These are phyloP conservation scores for Notamacropus eugenii DNA, from an alignment of 2,797 vertebrate genomes.

Conservation along the genomic window DNA sequence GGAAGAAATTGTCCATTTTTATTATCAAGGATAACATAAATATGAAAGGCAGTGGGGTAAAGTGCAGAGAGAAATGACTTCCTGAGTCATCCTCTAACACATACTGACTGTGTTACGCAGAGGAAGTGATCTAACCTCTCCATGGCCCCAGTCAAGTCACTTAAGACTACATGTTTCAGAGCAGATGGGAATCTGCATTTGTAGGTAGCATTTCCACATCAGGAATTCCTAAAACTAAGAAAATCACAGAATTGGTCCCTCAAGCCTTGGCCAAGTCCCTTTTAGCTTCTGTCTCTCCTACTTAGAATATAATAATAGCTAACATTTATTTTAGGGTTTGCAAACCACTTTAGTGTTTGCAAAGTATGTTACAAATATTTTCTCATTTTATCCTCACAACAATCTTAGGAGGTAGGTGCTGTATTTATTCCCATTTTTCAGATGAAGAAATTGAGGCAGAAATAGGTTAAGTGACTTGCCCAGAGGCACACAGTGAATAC, in stretches of 20 bases:
- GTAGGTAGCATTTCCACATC: background rate
- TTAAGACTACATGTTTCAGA: background rate
- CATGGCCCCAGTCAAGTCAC: background rate
- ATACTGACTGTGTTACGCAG: too few relatives aligned
- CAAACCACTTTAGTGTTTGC: background rate
- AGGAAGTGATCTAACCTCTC: background rate
- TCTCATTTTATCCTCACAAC: background rate
- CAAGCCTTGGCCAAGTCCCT: background rate
- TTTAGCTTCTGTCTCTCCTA: background rate
- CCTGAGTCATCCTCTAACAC: background rate
- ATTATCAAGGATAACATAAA: background rate
- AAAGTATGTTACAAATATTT: background rate
- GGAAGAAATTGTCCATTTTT: background rate
- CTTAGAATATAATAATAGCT: background rate
- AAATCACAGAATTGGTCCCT: background rate
- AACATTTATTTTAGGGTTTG: background rate
- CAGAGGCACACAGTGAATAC: background rate
- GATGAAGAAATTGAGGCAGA: background rate
- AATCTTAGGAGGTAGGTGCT: background rate
- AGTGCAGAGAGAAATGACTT: background rate
- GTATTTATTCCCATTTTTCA: background rate
- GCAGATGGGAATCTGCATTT: background rate
- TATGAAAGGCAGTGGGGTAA: background rate
- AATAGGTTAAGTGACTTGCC: background rate
- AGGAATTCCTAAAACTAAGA: background rate